These are phyloP conservation scores for Otocyon megalotis DNA, from an alignment of 2,113 vertebrate genomes.

Conservation along the genomic window DNA sequence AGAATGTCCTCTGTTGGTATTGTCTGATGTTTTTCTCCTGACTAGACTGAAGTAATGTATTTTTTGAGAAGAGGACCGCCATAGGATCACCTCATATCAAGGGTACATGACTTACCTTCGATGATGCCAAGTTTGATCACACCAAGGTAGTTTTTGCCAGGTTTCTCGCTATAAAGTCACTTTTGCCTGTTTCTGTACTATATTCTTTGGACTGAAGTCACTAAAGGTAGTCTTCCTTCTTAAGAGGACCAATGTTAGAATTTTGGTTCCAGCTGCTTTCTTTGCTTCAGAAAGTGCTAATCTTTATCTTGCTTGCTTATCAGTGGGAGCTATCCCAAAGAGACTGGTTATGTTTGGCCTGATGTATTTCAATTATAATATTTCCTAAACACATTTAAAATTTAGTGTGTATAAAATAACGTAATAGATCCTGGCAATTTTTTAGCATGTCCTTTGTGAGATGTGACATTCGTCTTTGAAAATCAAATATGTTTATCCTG, in stretches of 20 bases:
- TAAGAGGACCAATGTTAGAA: not conserved
- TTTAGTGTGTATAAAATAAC: not conserved
- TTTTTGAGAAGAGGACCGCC: not conserved
- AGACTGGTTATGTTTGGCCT: not conserved
- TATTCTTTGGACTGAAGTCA: not conserved
- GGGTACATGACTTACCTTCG: no score
- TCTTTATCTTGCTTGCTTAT: not conserved
- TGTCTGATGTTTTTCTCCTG: not conserved
- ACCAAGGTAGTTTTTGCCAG: not conserved
- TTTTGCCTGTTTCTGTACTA: not conserved
- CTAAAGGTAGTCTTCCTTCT: not conserved
- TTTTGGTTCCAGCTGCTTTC: not conserved
- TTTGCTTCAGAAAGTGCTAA: not conserved
- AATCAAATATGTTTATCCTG: not conserved
- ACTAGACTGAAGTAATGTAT: not conserved
- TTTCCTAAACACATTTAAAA: constrained; percentile 38
- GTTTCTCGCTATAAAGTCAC: not conserved
- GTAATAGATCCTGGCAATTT: not conserved
- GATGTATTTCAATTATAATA: not conserved
- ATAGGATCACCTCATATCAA: not conserved
- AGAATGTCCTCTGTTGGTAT: not conserved
- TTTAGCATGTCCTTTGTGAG: not conserved
- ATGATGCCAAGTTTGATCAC: not conserved
- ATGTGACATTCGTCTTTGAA: not conserved
- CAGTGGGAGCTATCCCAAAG: not conserved